phyloP scores from a whole-genome alignment of 1,140 invertebrate genomes.

The Calliopsis andreniformis region DNA sequence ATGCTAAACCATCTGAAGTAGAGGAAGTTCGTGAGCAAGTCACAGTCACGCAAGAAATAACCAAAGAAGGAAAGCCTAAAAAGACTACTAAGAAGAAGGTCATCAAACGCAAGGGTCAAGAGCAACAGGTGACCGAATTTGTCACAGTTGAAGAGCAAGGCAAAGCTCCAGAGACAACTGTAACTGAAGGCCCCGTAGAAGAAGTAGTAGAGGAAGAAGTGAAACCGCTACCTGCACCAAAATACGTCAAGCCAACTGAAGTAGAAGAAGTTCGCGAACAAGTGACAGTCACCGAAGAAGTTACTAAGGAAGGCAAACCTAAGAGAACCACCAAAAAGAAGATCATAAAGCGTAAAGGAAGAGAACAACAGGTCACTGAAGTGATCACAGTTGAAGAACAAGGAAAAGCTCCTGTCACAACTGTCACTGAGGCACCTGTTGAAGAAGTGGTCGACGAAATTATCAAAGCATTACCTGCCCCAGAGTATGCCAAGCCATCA shows the following conservation, averaged over 20 bases:
- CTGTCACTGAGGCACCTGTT: slow-evolving; percentile 63
- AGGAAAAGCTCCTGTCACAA: slow-evolving; percentile 42
- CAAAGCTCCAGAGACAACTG: slow-evolving; percentile 64
- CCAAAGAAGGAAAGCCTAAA: slow-evolving; percentile 66
- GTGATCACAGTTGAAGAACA: slow-evolving; percentile 57
- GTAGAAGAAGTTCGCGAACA: slow-evolving; percentile 73
- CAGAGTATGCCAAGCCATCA: slow-evolving; percentile 56
- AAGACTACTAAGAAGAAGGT: slow-evolving; percentile 73
- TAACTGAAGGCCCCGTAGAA: slow-evolving; percentile 47
- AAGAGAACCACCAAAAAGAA: slow-evolving; percentile 67
- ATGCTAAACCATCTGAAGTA: slow-evolving; percentile 82
- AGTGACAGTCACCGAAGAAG: slow-evolving; percentile 69
- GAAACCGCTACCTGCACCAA: neutral
- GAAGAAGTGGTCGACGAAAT: slow-evolving; percentile 56
- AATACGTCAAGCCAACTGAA: slow-evolving; percentile 48
- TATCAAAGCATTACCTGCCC: slow-evolving; percentile 40
- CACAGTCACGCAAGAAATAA: slow-evolving; percentile 58
- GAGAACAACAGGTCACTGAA: slow-evolving; percentile 55
- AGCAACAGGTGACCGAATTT: slow-evolving; percentile 70
- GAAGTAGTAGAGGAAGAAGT: slow-evolving; percentile 31
- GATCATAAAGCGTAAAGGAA: slow-evolving; percentile 52
- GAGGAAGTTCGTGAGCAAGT: slow-evolving; percentile 64
- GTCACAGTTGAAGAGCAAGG: slow-evolving; percentile 71
- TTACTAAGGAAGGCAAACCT: slow-evolving; percentile 75
- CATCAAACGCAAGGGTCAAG: slow-evolving; percentile 69